Conservation (phyloP, 2,888 invertebrate genomes). For the Drosophila nigricruria region DNA sequence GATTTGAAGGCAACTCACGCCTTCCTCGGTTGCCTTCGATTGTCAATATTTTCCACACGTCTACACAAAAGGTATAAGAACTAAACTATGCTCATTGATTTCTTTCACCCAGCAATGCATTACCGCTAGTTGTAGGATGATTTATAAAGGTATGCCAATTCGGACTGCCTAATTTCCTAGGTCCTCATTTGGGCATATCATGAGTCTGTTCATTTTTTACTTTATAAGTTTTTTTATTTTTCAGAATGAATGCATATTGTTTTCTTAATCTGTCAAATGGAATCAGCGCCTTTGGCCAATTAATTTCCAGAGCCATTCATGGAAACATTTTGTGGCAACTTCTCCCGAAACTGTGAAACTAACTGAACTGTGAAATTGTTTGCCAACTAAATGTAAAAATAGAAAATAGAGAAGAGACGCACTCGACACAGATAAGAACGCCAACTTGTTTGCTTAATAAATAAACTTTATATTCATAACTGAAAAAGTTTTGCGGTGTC, state of each 20-base stretch:
- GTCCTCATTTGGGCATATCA: neutral
- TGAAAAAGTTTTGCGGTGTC: conserved; percentile 69
- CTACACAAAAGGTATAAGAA: conserved; percentile 67
- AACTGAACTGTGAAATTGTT: conserved; percentile 65
- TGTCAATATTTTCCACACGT: conserved; percentile 77
- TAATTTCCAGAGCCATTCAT: conserved; percentile 51
- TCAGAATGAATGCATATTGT: conserved; percentile 17
- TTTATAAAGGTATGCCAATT: conserved; percentile 4
- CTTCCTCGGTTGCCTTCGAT: conserved; percentile 46
- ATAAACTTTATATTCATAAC: conserved; percentile 80
- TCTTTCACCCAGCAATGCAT: conserved; percentile 13
- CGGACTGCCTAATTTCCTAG: conserved; percentile 5
- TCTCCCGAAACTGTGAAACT: conserved; percentile 35
- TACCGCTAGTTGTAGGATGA: conserved; percentile 15
- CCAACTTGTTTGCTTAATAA: conserved; percentile 81
- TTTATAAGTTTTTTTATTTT: neutral
- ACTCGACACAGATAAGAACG: conserved; percentile 69
- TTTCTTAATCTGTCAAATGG: conserved; percentile 4
- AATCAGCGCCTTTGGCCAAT: conserved; percentile 34
- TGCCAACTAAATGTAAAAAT: conserved; percentile 45
- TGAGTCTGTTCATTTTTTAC: neutral
- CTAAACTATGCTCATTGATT: conserved; percentile 54
- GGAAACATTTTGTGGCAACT: conserved; percentile 12
- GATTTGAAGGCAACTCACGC: conserved; percentile 75
- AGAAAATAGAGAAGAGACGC: conserved; percentile 34